A percentile compares a stretch with the other conserved stretches of the same genome.
These are phyloP conservation scores for Ranitomeya variabilis DNA, from an alignment of 2,113 vertebrate species.

Conservation along the genomic window DNA sequence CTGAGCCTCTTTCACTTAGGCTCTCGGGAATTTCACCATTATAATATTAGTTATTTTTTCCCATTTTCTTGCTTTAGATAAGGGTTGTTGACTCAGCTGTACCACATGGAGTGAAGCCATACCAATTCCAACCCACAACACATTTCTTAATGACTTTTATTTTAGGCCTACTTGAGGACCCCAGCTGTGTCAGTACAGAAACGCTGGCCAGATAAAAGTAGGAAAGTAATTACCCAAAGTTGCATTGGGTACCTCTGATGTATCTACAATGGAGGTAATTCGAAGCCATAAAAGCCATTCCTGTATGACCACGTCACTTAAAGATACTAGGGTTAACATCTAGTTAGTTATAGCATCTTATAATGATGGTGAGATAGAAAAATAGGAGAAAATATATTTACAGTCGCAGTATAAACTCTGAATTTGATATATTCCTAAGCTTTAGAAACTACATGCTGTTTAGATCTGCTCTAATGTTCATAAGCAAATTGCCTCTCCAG, in stretches of 20 bases:
- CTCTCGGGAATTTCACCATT: background rate
- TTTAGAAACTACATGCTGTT: no score
- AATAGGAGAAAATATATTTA: no score
- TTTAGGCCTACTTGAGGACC: background rate
- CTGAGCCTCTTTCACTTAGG: background rate
- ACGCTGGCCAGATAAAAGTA: background rate
- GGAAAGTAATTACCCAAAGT: background rate
- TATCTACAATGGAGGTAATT: background rate
- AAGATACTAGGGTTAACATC: background rate
- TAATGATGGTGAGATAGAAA: no score
- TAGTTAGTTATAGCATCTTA: background rate
- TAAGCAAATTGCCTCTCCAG: no score
- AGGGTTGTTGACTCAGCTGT: background rate
- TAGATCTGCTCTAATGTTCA: no score
- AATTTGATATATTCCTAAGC: background rate
- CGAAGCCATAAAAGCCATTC: background rate
- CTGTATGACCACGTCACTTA: background rate
- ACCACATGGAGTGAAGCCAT: background rate
- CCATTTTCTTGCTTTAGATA: background rate
- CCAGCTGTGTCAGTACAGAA: conserved; percentile 11
- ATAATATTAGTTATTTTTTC: background rate
- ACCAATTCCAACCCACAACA: background rate
- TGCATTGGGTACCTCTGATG: background rate
- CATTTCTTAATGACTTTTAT: conserved; percentile 18
- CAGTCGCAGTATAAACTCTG: background rate